Evolutionary conservation across 2,113 vertebrate species (phyloP), one percentile per base, ranked within the genome.

Genomic region (Lepidothrix coronata): DNA sequence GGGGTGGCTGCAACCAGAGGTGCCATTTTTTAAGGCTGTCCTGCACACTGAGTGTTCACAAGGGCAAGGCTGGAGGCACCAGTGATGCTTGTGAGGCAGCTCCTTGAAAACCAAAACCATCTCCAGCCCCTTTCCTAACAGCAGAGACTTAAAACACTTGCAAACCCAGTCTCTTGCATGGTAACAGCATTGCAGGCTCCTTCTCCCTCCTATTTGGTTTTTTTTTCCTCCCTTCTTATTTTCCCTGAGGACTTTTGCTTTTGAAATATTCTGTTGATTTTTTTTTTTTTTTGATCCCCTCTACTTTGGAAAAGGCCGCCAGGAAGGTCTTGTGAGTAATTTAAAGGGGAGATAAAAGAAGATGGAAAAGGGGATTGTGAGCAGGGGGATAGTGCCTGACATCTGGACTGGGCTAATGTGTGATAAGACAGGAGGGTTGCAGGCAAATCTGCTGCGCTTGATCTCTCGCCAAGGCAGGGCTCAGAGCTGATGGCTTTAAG

Each of bases 291-390:
- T 51, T 51, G 25, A 91, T 96, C 66, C 76, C 44, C 30, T 67
- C 66, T 44, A 15, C 71, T 95, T 91, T 80, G 51, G 75, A 79
- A 88, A 96, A 76, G 83, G 95, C 83, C 33, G 2, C 67, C 67
- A 76, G 89, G 58, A 96, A 92, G 71, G 79, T 80, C 83, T 83
- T 79, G 79, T 96, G 89, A 92, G 89, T 67, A 90, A 33, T 93
- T 95, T 88, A 95, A 76, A 1, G 6, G 44, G 44, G 71, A 96
- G 82, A 85, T 93, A 73, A 95, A 88, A 88, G 76, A 18, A 67
- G 76, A 9, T 67, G 62, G 74, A 27, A 7, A 85, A 93, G 39
- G 66, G 62, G 44, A 76, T 95, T 90, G 89, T 48, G 73, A 90
- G 22, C 55, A 25, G 65, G 41, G 70, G 77, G 70, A 44, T 65